phyloP scores from a whole-genome alignment of 2,797 vertebrate species.

The Periophthalmus magnuspinnatus region DNA sequence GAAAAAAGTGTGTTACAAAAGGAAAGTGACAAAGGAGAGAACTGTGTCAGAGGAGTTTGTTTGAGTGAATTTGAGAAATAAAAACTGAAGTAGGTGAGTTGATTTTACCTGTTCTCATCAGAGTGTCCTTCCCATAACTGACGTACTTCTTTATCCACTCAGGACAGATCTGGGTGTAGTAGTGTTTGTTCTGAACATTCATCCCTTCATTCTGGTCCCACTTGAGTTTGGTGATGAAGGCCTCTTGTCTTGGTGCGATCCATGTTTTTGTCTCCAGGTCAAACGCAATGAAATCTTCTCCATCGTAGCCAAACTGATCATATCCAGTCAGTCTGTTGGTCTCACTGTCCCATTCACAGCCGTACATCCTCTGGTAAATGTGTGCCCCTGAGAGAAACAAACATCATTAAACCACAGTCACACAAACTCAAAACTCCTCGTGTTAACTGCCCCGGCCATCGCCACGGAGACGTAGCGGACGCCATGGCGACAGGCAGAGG shows the following conservation, averaged over 20 bases:
- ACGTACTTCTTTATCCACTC: constrained; percentile 43
- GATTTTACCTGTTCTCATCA: constrained; percentile 54
- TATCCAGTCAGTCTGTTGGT: accelerated
- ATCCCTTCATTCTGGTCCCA: neutral
- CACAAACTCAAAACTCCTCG: neutral
- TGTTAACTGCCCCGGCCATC: neutral
- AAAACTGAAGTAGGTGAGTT: constrained; percentile 12
- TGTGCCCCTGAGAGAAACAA: constrained; percentile 36
- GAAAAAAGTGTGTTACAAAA: neutral
- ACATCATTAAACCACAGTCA: constrained; percentile 4
- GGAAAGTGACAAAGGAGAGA: neutral
- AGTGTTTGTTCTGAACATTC: accelerated
- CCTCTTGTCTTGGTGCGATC: constrained; percentile 2
- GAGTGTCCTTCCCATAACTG: constrained; percentile 23
- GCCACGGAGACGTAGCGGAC: neutral
- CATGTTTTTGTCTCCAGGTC: neutral
- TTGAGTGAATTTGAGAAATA: neutral
- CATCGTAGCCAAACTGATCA: neutral
- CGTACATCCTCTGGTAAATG: accelerated
- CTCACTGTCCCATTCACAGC: constrained; percentile 44
- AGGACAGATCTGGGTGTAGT: neutral
- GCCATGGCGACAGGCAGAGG: neutral
- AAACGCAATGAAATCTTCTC: constrained; percentile 29
- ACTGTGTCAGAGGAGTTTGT: neutral
- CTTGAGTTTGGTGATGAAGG: neutral